Evolutionary conservation across 2,888 invertebrate species (phyloP).

Genomic region (Coecobrya sp.): DNA sequence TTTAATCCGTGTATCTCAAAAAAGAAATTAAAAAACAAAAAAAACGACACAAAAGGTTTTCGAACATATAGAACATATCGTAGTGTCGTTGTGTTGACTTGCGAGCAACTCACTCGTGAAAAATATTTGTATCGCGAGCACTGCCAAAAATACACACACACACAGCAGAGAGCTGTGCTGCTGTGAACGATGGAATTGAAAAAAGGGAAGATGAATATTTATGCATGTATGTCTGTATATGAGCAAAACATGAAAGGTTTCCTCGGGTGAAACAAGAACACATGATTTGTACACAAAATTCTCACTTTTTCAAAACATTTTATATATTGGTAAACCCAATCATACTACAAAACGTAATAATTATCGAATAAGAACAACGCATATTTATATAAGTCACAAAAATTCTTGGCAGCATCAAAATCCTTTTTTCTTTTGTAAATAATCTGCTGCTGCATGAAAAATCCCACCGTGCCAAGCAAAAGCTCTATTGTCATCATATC

Average conservation of each 20-base stretch:
- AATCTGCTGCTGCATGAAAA: too few relatives aligned
- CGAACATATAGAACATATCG: neutral
- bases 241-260: too few relatives aligned
- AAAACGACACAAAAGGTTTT: neutral
- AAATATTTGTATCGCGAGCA: neutral
- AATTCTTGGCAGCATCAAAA: slow-evolving; percentile 37
- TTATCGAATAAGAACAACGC: neutral
- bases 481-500: slow-evolving; percentile 44
- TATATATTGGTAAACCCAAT: neutral
- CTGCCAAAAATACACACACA: slow-evolving; percentile 22
- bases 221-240: too few relatives aligned
- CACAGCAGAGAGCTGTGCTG: too few relatives aligned
- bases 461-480: neutral
- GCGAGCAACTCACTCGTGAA: slow-evolving; percentile 20
- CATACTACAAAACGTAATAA: neutral
- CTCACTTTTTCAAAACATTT: neutral
- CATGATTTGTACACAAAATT: neutral
- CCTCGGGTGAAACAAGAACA: neutral
- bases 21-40: slow-evolving; percentile 37
- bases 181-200: too few relatives aligned
- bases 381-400: neutral
- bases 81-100: too few relatives aligned
- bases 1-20: slow-evolving; percentile 20
- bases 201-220: too few relatives aligned
- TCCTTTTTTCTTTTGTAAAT: neutral